phyloP scores from a whole-genome alignment of 2,888 invertebrate genomes.

The Gari tellinella region DNA sequence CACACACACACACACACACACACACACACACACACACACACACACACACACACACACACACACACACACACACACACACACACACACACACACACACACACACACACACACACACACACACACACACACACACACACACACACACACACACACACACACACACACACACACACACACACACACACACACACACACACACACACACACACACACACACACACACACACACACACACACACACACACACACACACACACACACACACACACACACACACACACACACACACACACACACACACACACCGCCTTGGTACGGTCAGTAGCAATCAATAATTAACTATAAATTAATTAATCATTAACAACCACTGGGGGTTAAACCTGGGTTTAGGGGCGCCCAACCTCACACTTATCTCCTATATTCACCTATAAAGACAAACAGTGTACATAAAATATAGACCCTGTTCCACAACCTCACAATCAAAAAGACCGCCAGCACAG shows the following conservation, averaged over 20 bases:
- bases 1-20: slow-evolving; percentile 15
- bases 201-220: slow-evolving; percentile 15
- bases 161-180: slow-evolving; percentile 15
- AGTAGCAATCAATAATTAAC: too few species aligned
- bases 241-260: slow-evolving; percentile 15
- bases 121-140: slow-evolving; percentile 15
- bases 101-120: slow-evolving; percentile 15
- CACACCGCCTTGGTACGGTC: too few species aligned
- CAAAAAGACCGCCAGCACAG: too few species aligned
- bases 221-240: slow-evolving; percentile 15
- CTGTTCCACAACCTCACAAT: too few species aligned
- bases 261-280: slow-evolving; percentile 15
- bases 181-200: slow-evolving; percentile 15
- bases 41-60: slow-evolving; percentile 15
- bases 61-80: slow-evolving; percentile 15
- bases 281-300: slow-evolving; percentile 11
- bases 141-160: slow-evolving; percentile 15
- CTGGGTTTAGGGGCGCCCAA: too few species aligned
- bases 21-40: slow-evolving; percentile 15
- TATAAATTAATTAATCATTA: too few species aligned
- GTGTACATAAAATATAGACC: too few species aligned
- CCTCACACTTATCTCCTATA: too few species aligned
- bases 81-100: slow-evolving; percentile 15
- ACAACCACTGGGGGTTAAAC: too few species aligned
- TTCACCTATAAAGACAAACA: too few species aligned